Percentiles rank a stretch among this genome's conserved stretches.
These are phyloP conservation scores for human (Homo sapiens) DNA, from an alignment of 2,113 vertebrate species.

Conservation along the genomic window GRCh38 chr11:2209501-2210000, in stretches of 20 bases:
- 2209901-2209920: neutral
- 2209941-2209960: neutral
- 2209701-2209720: neutral
- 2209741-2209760: rapidly evolving
- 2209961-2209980: neutral
- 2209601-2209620: neutral
- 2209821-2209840: neutral
- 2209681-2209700: neutral
- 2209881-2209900: rapidly evolving
- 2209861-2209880: neutral
- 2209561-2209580: neutral
- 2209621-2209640: rapidly evolving
- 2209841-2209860: neutral
- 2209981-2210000: neutral
- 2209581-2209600: neutral
- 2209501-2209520: neutral
- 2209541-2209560: neutral
- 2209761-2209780: rapidly evolving
- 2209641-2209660: neutral
- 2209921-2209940: neutral
- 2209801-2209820: too few relatives aligned
- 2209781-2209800: rapidly evolving
- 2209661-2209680: rapidly evolving
- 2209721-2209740: neutral
- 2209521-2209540: rapidly evolving